Conservation (phyloP, 1,140 invertebrate species). For the Hylaeus anthracinus region DNA sequence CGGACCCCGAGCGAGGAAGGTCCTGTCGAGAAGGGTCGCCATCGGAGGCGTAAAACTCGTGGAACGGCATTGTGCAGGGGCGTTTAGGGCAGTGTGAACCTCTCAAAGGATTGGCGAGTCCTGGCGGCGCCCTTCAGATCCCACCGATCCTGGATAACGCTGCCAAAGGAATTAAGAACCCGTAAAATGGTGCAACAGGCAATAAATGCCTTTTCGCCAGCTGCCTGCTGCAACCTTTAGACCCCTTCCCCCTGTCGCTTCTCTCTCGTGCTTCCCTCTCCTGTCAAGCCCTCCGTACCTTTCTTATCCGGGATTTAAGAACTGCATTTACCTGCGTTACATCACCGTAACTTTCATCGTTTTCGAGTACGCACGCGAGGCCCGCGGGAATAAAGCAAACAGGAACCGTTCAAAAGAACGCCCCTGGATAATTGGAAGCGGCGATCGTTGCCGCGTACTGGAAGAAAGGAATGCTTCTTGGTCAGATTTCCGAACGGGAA, state of each 20-base stretch:
- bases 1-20: no score
- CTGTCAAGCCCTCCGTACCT: constrained; percentile 13
- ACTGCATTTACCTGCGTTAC: constrained; percentile 52
- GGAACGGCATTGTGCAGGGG: constrained; percentile 41
- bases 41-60: neutral
- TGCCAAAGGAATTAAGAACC: constrained; percentile 74
- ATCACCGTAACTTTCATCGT: constrained; percentile 62
- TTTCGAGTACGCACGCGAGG: constrained; percentile 49
- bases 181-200: constrained; percentile 75
- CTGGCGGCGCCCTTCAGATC: constrained; percentile 64
- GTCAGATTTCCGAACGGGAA: no score
- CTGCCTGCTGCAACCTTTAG: constrained; percentile 55
- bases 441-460: constrained; percentile 13
- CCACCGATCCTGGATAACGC: constrained; percentile 54
- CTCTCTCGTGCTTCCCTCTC: neutral
- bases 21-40: neutral
- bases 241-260: constrained; percentile 18
- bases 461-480: neutral
- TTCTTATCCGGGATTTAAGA: constrained; percentile 53
- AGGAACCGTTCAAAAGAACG: constrained; percentile 29
- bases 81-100: constrained; percentile 67
- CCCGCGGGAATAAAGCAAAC: constrained; percentile 42
- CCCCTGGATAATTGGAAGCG: constrained; percentile 37
- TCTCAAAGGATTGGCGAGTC: constrained; percentile 65
- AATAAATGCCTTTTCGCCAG: constrained; percentile 79